Evolutionary conservation across 53 echinoderm and acorn worm species (phyloP).

Genomic region (Hippasteria phrygiana): DNA sequence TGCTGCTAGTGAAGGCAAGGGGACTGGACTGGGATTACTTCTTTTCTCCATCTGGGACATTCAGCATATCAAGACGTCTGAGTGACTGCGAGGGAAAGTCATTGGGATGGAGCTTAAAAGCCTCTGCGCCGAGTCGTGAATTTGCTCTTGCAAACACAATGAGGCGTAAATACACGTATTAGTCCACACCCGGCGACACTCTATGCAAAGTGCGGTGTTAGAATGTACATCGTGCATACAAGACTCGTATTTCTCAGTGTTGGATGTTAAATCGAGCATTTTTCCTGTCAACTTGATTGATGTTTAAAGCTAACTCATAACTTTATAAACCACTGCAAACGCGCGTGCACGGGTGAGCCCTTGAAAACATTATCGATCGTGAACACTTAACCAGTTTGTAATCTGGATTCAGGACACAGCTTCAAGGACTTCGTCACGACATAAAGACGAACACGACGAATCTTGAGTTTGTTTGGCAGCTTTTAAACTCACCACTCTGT

Average conservation of each 20-base stretch:
- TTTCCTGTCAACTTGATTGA: not conserved
- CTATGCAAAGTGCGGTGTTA: not conserved
- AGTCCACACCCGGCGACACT: slow-evolving; percentile 2
- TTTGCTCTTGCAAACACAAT: not conserved
- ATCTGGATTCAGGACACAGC: not conserved
- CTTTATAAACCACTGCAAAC: not conserved
- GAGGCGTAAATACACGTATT: not conserved
- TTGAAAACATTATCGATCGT: slow-evolving; percentile 9
- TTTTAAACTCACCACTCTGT: too few species aligned
- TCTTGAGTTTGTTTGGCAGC: not conserved
- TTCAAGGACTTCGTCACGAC: not conserved
- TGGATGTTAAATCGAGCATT: not conserved
- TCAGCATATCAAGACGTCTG: not conserved
- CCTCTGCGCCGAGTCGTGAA: slow-evolving; percentile 1
- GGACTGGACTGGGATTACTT: not conserved
- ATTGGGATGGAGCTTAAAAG: not conserved
- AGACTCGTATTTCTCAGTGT: not conserved
- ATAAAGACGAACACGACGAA: not conserved
- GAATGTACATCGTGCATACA: not conserved
- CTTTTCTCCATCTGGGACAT: not conserved
- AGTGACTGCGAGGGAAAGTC: not conserved
- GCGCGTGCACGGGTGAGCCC: not conserved
- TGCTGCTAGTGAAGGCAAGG: not conserved
- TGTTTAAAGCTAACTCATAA: not conserved
- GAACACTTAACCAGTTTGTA: not conserved